These are phyloP conservation scores for Gnatocerus cornutus DNA, from an alignment of 2,888 invertebrate genomes.

Conservation along the genomic window DNA sequence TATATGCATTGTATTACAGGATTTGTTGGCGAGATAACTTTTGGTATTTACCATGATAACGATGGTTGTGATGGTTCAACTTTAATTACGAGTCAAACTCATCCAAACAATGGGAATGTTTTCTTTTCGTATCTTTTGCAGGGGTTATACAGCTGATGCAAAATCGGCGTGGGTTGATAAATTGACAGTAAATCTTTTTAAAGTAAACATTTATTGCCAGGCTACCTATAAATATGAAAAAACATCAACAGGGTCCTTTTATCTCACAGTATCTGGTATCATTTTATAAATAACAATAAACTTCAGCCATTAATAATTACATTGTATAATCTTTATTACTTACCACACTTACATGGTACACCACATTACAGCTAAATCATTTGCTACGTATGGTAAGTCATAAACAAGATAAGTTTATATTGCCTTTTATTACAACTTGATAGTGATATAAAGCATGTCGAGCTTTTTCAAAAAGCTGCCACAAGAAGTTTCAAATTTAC, in stretches of 20 bases:
- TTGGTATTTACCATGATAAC: slow-evolving; percentile 37
- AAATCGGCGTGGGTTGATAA: slow-evolving; percentile 9
- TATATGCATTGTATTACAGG: slow-evolving; percentile 50
- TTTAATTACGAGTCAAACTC: slow-evolving; percentile 6
- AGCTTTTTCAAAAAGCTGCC: background rate
- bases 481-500: no score
- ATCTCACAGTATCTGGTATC: slow-evolving; percentile 42
- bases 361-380: slow-evolving; percentile 45
- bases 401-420: slow-evolving; percentile 51
- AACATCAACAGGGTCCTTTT: slow-evolving; percentile 38
- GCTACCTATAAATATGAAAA: slow-evolving; percentile 39
- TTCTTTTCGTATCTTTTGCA: background rate
- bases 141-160: background rate
- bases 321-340: slow-evolving; percentile 52
- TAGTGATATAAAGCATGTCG: slow-evolving; percentile 39
- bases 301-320: slow-evolving; percentile 49
- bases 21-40: slow-evolving; percentile 40
- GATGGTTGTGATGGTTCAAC: background rate
- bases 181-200: slow-evolving; percentile 40
- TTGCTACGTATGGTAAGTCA: slow-evolving; percentile 42
- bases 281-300: slow-evolving; percentile 49
- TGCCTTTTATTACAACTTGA: slow-evolving; percentile 41
- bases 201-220: slow-evolving; percentile 37
- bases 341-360: slow-evolving; percentile 44
- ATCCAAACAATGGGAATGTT: background rate